These are phyloP conservation scores for Lithobates sylvaticus DNA, from an alignment of 2,797 vertebrate genomes.

Conservation along the genomic window DNA sequence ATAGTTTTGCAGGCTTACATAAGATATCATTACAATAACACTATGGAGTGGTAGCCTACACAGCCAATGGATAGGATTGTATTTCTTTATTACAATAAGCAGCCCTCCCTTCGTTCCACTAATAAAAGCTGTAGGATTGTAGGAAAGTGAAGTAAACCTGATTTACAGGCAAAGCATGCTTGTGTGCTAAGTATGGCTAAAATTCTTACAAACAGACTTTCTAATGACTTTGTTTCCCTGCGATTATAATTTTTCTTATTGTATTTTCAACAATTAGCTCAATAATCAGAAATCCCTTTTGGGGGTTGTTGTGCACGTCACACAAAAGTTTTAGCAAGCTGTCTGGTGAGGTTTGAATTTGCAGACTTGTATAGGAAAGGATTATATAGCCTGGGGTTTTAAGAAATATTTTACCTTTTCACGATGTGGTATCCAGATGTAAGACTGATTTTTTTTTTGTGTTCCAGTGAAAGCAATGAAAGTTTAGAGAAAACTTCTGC, in stretches of 20 bases:
- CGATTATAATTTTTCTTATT: slow-evolving; percentile 20
- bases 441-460: slow-evolving; percentile 51
- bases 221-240: slow-evolving; percentile 13
- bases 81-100: too few relatives aligned
- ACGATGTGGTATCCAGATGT: slow-evolving; percentile 58
- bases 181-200: not conserved
- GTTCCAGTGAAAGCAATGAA: slow-evolving; percentile 43
- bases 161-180: not conserved
- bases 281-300: slow-evolving; percentile 42
- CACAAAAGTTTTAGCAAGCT: not conserved
- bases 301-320: slow-evolving; percentile 34
- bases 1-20: too few relatives aligned
- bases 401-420: slow-evolving; percentile 42
- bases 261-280: slow-evolving; percentile 35
- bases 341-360: slow-evolving; percentile 28
- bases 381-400: slow-evolving; percentile 49
- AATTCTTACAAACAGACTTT: slow-evolving; percentile 31
- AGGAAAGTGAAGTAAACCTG: not conserved
- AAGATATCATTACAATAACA: too few relatives aligned
- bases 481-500: slow-evolving; percentile 22
- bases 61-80: too few relatives aligned
- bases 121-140: not conserved
- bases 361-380: slow-evolving; percentile 35
- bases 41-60: too few relatives aligned
- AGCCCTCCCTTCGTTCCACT: too few relatives aligned